Evolutionary conservation across 2,113 vertebrate species (phyloP).

Genomic region (Pygoscelis antarcticus): DNA sequence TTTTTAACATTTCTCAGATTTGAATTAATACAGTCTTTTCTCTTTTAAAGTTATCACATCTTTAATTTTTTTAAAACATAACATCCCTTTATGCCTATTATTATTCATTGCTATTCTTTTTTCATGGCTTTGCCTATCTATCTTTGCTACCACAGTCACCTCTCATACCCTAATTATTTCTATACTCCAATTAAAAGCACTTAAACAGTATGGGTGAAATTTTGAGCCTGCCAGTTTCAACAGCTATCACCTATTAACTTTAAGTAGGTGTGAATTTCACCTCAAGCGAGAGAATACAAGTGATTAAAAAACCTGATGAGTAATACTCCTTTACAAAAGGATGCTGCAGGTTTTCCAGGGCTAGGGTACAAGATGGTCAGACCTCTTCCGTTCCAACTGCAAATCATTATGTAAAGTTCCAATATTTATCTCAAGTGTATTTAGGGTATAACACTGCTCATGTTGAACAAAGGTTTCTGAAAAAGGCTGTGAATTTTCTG

Average conservation of each 20-base stretch:
- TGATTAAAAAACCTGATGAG: neutral
- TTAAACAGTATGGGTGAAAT: neutral
- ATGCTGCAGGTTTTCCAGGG: neutral
- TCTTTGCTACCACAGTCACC: neutral
- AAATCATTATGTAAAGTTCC: neutral
- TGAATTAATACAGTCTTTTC: neutral
- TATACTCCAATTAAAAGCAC: neutral
- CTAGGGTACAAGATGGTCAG: neutral
- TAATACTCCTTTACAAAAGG: neutral
- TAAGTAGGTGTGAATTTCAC: constrained; percentile 4
- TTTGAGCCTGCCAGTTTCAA: neutral
- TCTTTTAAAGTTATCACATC: neutral
- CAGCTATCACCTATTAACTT: neutral
- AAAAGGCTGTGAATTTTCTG: neutral
- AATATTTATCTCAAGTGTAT: neutral
- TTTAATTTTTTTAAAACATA: neutral
- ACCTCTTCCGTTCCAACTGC: neutral
- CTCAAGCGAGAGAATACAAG: neutral
- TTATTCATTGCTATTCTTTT: neutral
- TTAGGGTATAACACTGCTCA: neutral
- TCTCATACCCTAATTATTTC: neutral
- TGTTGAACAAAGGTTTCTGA: neutral
- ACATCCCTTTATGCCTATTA: neutral
- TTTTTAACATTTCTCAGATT: neutral
- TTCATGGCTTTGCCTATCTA: neutral